These are phyloP conservation scores for Eunapius fragilis DNA, from an alignment of 37 sponge, comb jelly and placozoan genomes.

Conservation along the genomic window DNA sequence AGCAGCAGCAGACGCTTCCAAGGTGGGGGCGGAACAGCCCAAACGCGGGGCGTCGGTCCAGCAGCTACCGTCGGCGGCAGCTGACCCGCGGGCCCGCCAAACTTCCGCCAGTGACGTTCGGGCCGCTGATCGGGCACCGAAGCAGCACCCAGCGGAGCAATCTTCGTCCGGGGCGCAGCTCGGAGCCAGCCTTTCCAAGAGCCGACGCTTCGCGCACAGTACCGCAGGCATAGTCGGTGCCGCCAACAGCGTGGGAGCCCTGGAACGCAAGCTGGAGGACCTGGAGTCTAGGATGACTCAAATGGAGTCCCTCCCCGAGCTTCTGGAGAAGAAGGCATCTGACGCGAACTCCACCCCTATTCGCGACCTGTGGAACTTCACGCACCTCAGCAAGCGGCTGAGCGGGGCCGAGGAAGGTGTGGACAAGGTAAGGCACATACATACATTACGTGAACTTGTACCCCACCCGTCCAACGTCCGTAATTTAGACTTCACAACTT, in stretches of 20 bases:
- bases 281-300: constrained; percentile 68
- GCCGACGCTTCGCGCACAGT: constrained; percentile 7
- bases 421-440: constrained; percentile 43
- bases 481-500: constrained; percentile 46
- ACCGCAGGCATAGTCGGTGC: constrained; percentile 55
- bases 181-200: constrained; percentile 1
- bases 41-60: neutral
- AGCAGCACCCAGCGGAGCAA: neutral
- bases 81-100: neutral
- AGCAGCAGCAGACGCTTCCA: constrained; percentile 1
- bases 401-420: constrained; percentile 80
- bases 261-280: constrained; percentile 67
- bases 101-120: neutral
- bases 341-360: constrained; percentile 68
- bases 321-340: constrained; percentile 67
- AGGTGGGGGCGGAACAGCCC: constrained; percentile 4
- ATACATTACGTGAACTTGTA: neutral
- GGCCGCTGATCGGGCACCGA: neutral
- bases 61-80: neutral
- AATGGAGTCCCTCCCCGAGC: constrained; percentile 66
- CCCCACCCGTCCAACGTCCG: neutral
- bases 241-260: constrained; percentile 64
- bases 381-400: constrained; percentile 76
- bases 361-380: constrained; percentile 89
- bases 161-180: neutral